Percentiles rank a stretch among this genome's conserved stretches.
phyloP scores from a whole-genome alignment of 2,113 vertebrate species.

The Reinhardtius hippoglossoides region DNA sequence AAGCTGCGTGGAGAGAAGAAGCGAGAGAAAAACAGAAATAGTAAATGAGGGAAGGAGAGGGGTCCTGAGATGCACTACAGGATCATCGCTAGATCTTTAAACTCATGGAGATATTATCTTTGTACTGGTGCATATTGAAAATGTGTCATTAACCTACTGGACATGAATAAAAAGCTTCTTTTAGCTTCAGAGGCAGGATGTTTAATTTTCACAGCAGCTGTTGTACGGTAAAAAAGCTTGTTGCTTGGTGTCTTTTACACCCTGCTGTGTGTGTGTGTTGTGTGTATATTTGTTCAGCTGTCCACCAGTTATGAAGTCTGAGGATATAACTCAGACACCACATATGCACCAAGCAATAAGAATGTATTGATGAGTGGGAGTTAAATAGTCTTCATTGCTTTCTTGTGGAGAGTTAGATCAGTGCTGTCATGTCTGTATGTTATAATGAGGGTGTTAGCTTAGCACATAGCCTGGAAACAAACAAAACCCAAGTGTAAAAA shows the following conservation, averaged over 20 bases:
- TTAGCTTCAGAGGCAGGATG: slow-evolving; percentile 16
- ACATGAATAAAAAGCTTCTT: slow-evolving; percentile 6
- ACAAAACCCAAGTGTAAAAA: no score
- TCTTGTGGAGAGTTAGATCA: not conserved
- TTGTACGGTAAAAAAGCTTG: not conserved
- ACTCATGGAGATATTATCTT: not conserved
- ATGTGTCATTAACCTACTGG: not conserved
- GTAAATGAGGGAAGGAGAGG: not conserved
- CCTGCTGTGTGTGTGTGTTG: slow-evolving; percentile 21
- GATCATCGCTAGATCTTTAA: not conserved
- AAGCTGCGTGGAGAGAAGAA: slow-evolving; percentile 1
- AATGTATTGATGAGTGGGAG: not conserved
- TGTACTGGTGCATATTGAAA: not conserved
- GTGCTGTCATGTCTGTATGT: not conserved
- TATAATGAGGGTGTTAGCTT: not conserved
- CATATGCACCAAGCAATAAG: not conserved
- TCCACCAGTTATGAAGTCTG: not conserved
- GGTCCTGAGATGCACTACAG: no score
- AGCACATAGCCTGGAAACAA: no score
- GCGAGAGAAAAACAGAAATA: slow-evolving; percentile 7
- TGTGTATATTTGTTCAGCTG: slow-evolving; percentile 9
- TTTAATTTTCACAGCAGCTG: slow-evolving; percentile 18
- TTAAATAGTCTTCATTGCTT: not conserved
- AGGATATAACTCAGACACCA: slow-evolving; percentile 26
- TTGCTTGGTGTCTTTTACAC: not conserved